A percentile compares a stretch with the other conserved stretches of the same genome.
These are phyloP conservation scores for Trichopoda pennipes DNA, from an alignment of 2,888 invertebrate genomes.

Conservation along the genomic window DNA sequence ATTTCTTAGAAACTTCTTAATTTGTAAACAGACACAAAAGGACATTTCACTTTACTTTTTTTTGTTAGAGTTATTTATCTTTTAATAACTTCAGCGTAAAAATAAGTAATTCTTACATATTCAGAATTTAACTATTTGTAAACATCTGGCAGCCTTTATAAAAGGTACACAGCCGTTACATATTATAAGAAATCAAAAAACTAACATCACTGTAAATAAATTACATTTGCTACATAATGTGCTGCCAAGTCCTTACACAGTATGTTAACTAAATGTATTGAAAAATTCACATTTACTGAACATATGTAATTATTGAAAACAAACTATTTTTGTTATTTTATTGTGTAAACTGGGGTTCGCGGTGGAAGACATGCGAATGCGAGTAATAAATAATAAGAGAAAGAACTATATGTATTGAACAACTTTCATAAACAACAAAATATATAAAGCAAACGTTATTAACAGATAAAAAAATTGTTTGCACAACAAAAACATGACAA, in stretches of 20 bases:
- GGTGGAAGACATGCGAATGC: neutral
- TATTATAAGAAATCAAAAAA: no score
- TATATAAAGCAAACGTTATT: slow-evolving; percentile 5
- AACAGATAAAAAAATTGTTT: neutral
- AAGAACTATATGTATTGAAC: neutral
- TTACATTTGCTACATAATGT: no score
- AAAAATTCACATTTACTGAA: slow-evolving; percentile 2
- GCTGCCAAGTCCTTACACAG: neutral
- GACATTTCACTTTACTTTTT: no score
- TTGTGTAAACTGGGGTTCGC: slow-evolving; percentile 18
- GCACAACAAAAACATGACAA: slow-evolving; percentile 33
- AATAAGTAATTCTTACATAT: no score
- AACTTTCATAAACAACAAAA: slow-evolving; percentile 4
- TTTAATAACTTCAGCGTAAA: no score
- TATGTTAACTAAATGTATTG: neutral
- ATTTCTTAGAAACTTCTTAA: no score
- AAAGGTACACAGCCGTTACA: no score
- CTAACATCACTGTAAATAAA: no score
- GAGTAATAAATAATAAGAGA: neutral
- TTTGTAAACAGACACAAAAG: no score
- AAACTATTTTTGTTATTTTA: slow-evolving; percentile 30
- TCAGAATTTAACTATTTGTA: no score
- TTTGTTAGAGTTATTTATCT: no score
- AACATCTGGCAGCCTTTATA: no score
- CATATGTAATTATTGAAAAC: slow-evolving; percentile 20